Evolutionary conservation across 1,140 invertebrate genomes (phyloP).

Genomic region (Pseudomyrmex cubaensis): DNA sequence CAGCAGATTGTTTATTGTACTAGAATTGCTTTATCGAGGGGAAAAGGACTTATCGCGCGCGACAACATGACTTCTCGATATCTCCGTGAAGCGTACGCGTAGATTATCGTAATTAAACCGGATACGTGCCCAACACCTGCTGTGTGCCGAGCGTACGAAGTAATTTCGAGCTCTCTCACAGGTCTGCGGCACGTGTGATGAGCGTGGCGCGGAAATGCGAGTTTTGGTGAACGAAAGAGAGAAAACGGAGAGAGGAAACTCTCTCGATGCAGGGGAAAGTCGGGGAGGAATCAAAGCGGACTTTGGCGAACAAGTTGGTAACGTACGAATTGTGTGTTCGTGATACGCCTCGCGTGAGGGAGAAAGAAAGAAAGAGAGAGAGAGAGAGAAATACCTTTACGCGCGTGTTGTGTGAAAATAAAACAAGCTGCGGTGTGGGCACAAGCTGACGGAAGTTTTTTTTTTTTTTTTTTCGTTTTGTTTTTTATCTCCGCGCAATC

Average conservation of each 20-base stretch:
- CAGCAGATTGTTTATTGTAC: too few species aligned
- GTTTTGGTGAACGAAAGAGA: slow-evolving; percentile 1
- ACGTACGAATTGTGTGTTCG: slow-evolving; percentile 24
- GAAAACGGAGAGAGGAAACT: background rate
- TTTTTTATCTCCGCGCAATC: slow-evolving; percentile 15
- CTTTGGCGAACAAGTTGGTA: slow-evolving; percentile 26
- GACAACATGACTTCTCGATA: too few species aligned
- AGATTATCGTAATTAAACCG: slow-evolving; percentile 23
- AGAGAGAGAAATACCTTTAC: slow-evolving; percentile 17
- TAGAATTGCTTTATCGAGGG: too few species aligned
- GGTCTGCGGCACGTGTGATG: slow-evolving; percentile 53
- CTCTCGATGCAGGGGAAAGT: slow-evolving; percentile 44
- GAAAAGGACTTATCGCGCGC: too few species aligned
- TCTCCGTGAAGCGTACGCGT: slow-evolving; percentile 5
- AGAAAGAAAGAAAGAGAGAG: too few species aligned
- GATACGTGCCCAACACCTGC: slow-evolving; percentile 39
- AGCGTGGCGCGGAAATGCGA: slow-evolving; percentile 48
- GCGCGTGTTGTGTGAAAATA: slow-evolving; percentile 21
- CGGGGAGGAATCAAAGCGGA: slow-evolving; percentile 21
- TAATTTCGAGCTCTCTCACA: slow-evolving; percentile 54
- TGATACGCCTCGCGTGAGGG: slow-evolving; percentile 2
- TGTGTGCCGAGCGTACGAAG: slow-evolving; percentile 44
- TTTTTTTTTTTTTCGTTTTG: too few species aligned
- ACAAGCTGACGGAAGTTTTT: slow-evolving; percentile 21
- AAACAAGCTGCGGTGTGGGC: slow-evolving; percentile 17